These are phyloP conservation scores for Yponomeuta evonymella DNA, from an alignment of 2,888 invertebrate genomes.

Conservation along the genomic window DNA sequence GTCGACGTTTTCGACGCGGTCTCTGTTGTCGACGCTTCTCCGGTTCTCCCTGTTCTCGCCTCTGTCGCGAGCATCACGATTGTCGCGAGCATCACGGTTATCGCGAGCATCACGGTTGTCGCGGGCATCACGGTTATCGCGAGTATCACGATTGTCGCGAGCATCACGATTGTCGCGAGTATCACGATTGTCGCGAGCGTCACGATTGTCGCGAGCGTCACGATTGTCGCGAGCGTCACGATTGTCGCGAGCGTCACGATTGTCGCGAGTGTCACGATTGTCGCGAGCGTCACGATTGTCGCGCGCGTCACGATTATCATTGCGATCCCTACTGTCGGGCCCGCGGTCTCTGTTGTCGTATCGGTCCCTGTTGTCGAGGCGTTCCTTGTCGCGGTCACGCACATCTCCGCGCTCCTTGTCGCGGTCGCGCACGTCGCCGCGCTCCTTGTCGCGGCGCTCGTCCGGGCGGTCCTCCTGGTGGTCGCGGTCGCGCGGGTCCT, in stretches of 20 bases:
- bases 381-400: conserved; percentile 25
- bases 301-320: conserved; percentile 30
- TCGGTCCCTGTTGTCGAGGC: conserved; percentile 20
- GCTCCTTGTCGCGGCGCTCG: conserved; percentile 46
- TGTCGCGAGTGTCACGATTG: conserved; percentile 26
- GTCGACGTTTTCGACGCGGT: conserved; percentile 39
- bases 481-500: conserved; percentile 45
- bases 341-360: conserved; percentile 40
- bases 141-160: conserved; percentile 37
- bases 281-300: conserved; percentile 21
- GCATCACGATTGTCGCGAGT: conserved; percentile 20
- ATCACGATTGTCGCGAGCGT: conserved; percentile 17
- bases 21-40: conserved; percentile 38
- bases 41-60: conserved; percentile 37
- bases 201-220: conserved; percentile 20
- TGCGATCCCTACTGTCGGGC: conserved; percentile 31
- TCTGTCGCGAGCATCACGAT: conserved; percentile 44
- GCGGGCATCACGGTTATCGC: conserved; percentile 30
- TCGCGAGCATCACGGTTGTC: conserved; percentile 51
- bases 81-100: conserved; percentile 59
- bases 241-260: conserved; percentile 35
- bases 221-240: conserved; percentile 25
- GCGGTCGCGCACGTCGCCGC: conserved; percentile 24
- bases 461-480: conserved; percentile 45
- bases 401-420: conserved; percentile 32